These are phyloP conservation scores for Melanchra persicariae DNA, from an alignment of 2,888 invertebrate species.

Conservation along the genomic window DNA sequence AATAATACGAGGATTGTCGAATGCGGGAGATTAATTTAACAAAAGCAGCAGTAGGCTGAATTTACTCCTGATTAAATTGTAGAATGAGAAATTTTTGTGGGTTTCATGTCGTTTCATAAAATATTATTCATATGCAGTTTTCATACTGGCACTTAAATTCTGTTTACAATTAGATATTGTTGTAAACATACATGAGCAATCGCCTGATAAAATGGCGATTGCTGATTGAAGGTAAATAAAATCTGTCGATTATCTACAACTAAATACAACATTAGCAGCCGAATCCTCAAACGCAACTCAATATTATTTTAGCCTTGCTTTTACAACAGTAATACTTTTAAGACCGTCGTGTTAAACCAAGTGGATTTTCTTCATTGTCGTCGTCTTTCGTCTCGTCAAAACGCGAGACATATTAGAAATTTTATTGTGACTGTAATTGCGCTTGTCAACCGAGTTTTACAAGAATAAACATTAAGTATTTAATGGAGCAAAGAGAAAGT, in stretches of 20 bases:
- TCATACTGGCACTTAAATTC: neutral
- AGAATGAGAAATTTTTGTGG: neutral
- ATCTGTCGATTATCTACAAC: conserved; percentile 12
- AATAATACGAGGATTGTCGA: neutral
- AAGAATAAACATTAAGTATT: neutral
- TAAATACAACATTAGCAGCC: neutral
- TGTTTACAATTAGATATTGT: conserved; percentile 14
- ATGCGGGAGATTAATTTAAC: neutral
- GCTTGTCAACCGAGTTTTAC: neutral
- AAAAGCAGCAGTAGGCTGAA: neutral
- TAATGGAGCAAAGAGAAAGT: conserved; percentile 27
- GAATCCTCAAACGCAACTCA: neutral
- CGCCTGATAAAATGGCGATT: neutral
- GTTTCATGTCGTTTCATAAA: neutral
- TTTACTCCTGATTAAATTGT: neutral
- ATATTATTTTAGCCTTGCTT: neutral
- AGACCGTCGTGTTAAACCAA: neutral
- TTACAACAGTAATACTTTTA: neutral
- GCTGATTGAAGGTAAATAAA: conserved; percentile 1
- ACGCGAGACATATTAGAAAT: neutral
- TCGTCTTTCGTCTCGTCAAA: conserved; percentile 1
- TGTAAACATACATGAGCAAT: conserved; percentile 9
- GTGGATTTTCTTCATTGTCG: neutral
- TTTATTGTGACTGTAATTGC: conserved; percentile 2
- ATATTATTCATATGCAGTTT: neutral